phyloP scores from a whole-genome alignment of 1,140 invertebrate genomes.

The Grapholita molesta region DNA sequence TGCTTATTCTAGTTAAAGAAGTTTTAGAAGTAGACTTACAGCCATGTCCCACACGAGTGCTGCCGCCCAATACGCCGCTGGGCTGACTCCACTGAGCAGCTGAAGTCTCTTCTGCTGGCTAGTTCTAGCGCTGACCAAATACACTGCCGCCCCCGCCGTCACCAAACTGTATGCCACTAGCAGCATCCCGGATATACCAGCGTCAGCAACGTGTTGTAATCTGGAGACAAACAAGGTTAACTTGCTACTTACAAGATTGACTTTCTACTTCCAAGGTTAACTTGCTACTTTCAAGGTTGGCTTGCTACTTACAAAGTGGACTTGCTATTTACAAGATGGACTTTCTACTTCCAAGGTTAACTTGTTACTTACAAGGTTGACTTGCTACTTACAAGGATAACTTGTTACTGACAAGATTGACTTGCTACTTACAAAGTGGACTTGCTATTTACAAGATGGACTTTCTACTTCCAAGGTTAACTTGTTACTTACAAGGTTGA shows the following conservation, averaged over 20 bases:
- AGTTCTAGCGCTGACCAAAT: slow-evolving; percentile 79
- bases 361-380: too few relatives aligned
- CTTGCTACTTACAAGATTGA: neutral
- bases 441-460: too few relatives aligned
- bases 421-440: too few relatives aligned
- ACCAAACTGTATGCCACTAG: slow-evolving; percentile 81
- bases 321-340: neutral
- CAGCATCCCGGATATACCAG: slow-evolving; percentile 81
- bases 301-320: neutral
- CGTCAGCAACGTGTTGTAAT: slow-evolving; percentile 83
- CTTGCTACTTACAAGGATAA: neutral
- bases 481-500: neutral
- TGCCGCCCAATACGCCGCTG: slow-evolving; percentile 80
- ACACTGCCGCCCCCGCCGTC: slow-evolving; percentile 79
- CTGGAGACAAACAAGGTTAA: slow-evolving; percentile 48
- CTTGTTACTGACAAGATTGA: neutral
- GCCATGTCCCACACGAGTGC: slow-evolving; percentile 80
- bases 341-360: too few relatives aligned
- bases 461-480: too few relatives aligned
- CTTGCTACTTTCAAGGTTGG: too few relatives aligned
- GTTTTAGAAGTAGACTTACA: slow-evolving; percentile 53
- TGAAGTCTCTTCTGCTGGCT: slow-evolving; percentile 82
- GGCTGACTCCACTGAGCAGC: slow-evolving; percentile 79
- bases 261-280: too few relatives aligned
- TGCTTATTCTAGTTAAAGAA: too few relatives aligned